A percentile compares a stretch with the other conserved stretches of the same genome.
Evolutionary conservation across 2,113 vertebrate genomes (phyloP).

Genomic region (Embiotoca jacksoni): DNA sequence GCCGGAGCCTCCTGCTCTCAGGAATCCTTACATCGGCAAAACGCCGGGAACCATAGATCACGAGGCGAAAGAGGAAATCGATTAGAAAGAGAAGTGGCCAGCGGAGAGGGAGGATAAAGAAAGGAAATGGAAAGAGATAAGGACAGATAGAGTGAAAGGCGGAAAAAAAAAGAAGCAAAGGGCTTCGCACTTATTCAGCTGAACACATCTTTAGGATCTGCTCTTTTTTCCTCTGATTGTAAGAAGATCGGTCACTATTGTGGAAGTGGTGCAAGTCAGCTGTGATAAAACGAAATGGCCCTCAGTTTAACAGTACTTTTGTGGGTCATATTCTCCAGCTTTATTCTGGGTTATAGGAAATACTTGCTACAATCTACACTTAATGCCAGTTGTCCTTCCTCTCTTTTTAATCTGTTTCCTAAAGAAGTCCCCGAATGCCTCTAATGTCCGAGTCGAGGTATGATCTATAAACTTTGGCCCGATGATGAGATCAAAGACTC

Average conservation of each 20-base stretch:
- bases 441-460: neutral
- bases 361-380: neutral
- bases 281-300: neutral
- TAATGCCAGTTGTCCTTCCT: neutral
- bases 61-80: slow-evolving; percentile 46
- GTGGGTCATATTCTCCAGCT: neutral
- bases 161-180: neutral
- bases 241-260: neutral
- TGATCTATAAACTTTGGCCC: neutral
- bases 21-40: slow-evolving; percentile 65
- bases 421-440: neutral
- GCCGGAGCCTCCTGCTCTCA: slow-evolving; percentile 46
- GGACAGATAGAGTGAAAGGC: slow-evolving; percentile 22
- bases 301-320: neutral
- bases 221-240: neutral
- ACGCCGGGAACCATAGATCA: slow-evolving; percentile 63
- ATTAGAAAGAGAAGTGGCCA: slow-evolving; percentile 41
- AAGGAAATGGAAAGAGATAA: slow-evolving; percentile 24
- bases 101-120: slow-evolving; percentile 25
- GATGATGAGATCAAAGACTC: slow-evolving; percentile 34
- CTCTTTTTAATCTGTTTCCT: neutral
- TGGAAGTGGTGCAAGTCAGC: neutral
- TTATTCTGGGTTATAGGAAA: neutral
- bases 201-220: slow-evolving; percentile 4
- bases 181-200: slow-evolving; percentile 14